Evolutionary conservation across 1,140 invertebrate genomes (phyloP).

Genomic region (Drosophila murphyi): DNA sequence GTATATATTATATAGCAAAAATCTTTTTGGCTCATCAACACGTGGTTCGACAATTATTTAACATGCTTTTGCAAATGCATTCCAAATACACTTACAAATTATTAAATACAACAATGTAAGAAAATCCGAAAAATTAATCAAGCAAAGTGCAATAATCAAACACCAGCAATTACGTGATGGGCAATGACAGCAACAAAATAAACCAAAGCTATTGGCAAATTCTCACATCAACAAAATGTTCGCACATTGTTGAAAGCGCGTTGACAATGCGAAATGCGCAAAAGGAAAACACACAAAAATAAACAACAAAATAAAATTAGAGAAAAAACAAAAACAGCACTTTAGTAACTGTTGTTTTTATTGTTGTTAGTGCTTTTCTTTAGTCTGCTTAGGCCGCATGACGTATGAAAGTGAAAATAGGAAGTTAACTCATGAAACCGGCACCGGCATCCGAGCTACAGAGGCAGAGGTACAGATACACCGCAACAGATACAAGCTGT

Average conservation of each 20-base stretch:
- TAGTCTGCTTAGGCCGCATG: slow-evolving; percentile 57
- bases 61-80: neutral
- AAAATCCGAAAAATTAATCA: slow-evolving; percentile 17
- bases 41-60: too few relatives aligned
- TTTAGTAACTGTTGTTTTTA: slow-evolving; percentile 42
- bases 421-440: slow-evolving; percentile 73
- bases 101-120: neutral
- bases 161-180: slow-evolving; percentile 58
- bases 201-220: slow-evolving; percentile 55
- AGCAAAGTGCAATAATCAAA: slow-evolving; percentile 35
- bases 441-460: slow-evolving; percentile 46
- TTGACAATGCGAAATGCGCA: slow-evolving; percentile 60
- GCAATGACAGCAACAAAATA: slow-evolving; percentile 45
- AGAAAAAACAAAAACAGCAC: slow-evolving; percentile 24
- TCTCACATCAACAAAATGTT: slow-evolving; percentile 68
- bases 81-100: neutral
- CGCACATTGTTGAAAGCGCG: slow-evolving; percentile 66
- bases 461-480: slow-evolving; percentile 24
- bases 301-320: slow-evolving; percentile 11
- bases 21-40: too few relatives aligned
- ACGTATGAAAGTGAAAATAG: slow-evolving; percentile 78
- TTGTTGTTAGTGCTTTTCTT: slow-evolving; percentile 63
- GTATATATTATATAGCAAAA: too few relatives aligned
- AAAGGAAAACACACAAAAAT: slow-evolving; percentile 33
- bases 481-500: slow-evolving; percentile 24